phyloP scores from a whole-genome alignment of 2,113 vertebrate species.

The Caranx ignobilis region DNA sequence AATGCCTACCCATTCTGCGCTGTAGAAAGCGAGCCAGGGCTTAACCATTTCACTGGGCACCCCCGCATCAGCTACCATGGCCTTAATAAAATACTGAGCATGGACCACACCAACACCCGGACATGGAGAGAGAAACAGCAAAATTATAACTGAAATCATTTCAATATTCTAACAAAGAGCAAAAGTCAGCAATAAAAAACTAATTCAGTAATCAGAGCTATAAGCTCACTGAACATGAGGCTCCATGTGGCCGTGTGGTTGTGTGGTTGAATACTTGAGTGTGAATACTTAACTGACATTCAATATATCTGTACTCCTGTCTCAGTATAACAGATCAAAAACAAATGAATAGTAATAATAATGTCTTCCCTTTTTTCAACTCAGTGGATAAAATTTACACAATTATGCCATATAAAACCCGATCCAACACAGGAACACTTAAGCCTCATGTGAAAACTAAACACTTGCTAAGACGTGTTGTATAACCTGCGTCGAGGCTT shows the following conservation, averaged over 20 bases:
- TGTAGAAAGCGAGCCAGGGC: slow-evolving; percentile 47
- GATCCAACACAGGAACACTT: not conserved
- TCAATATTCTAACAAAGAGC: not conserved
- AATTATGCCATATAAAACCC: not conserved
- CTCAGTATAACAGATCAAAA: not conserved
- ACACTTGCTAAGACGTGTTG: no score
- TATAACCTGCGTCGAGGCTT: no score
- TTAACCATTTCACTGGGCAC: slow-evolving; percentile 53
- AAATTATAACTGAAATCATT: not conserved
- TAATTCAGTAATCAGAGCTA: not conserved
- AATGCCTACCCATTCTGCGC: slow-evolving; percentile 71
- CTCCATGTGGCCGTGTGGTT: not conserved
- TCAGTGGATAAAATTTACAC: not conserved
- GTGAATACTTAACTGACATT: no score
- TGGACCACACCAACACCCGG: slow-evolving; percentile 27
- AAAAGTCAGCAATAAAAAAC: not conserved
- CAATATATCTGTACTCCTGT: not conserved
- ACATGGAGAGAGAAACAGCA: not conserved
- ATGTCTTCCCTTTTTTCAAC: no score
- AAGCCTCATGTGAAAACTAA: not conserved
- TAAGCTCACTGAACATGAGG: not conserved
- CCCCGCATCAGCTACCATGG: slow-evolving; percentile 25
- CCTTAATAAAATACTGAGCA: slow-evolving; percentile 31
- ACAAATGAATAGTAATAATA: not conserved
- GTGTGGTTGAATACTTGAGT: not conserved